Base-by-base conservation (phyloP, 2,113 vertebrate genomes). In the Hyla sarda region DNA sequence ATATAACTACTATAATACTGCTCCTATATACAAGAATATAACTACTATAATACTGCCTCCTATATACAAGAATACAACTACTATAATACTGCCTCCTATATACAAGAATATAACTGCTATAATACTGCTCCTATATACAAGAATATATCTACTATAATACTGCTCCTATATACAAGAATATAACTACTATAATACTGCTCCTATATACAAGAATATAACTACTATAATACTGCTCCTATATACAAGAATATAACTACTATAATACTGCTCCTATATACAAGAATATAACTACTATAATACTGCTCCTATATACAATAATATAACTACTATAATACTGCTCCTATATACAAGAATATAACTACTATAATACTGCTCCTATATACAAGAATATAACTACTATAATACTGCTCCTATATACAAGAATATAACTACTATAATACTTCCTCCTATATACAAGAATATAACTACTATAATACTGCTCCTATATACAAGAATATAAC, bases 251-350 rank as follows among this genome's bases (percentile, higher is more conserved):
- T 62, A 62, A 62, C 58, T 62, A 25, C 58, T 62, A 62, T 62
- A 62, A 62, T 25, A 62, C 58, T 62, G 9, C 10, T 13, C n/a
- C n/a, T 62, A 62, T 62, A 8, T 62, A 25, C 58, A 62, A 25
- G 58, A 25, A 62, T 62, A 62, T 62, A 62, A 62, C 58, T 62
- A 62, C 58, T 62, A 62, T 62, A 62, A 62, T 62, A 62, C 58
- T 62, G 58, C 58, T 28, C 58, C 58, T 62, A 41, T 41, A 41
- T 41, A 41, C 41, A 41, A 8, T 3, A 41, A 41, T 41, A 41
- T 41, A n/a, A 41, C 41, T 62, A 62, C 54, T 21, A 56, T 19
- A 56, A 23, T 41, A 41, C 41, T 41, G 41, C 41, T 8, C 41
- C 41, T 41, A 41, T 41, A 3, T 62, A 62, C 58, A 62, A 25